Conservation (phyloP, 2,888 invertebrate species). For the Drosophila longiperda region DNA sequence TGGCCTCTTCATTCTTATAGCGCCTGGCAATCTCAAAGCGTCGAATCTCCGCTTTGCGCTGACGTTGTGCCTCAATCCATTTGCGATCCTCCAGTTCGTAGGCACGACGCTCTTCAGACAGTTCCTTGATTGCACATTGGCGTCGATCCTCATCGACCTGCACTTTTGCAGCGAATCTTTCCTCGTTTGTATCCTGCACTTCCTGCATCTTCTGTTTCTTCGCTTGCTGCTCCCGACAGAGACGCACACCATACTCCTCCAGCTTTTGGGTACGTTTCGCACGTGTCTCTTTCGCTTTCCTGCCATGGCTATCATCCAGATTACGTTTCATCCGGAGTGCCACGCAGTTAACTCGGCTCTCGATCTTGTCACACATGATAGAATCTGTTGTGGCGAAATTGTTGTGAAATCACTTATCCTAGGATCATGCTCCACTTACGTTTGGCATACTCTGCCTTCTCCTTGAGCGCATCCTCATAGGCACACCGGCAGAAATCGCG, state of each 20-base stretch:
- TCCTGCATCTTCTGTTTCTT: slow-evolving; percentile 8
- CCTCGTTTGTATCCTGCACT: background rate
- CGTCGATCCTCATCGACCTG: slow-evolving; percentile 44
- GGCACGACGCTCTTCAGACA: slow-evolving; percentile 52
- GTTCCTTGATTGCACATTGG: background rate
- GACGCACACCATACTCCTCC: slow-evolving; percentile 16
- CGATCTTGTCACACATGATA: slow-evolving; percentile 54
- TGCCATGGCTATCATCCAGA: slow-evolving; percentile 23
- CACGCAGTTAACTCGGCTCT: slow-evolving; percentile 61
- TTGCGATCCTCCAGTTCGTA: slow-evolving; percentile 44
- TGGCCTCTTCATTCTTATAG: slow-evolving; percentile 41
- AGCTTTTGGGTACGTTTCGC: background rate
- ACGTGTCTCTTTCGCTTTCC: slow-evolving; percentile 31
- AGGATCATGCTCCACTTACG: slow-evolving; percentile 40
- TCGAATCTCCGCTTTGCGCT: slow-evolving; percentile 28
- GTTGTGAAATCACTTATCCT: too few species aligned
- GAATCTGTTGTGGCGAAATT: slow-evolving; percentile 36
- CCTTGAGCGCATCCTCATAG: slow-evolving; percentile 43
- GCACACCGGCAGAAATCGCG: slow-evolving; percentile 49
- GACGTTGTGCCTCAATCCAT: slow-evolving; percentile 12
- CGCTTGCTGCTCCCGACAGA: slow-evolving; percentile 28
- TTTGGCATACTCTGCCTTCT: slow-evolving; percentile 39
- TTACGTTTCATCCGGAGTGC: slow-evolving; percentile 27
- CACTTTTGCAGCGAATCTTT: slow-evolving; percentile 4
- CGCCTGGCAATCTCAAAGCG: slow-evolving; percentile 64